Evolutionary conservation across 2,888 invertebrate species (phyloP), one percentile per base, ranked within the genome.

Genomic region (Leptopilina myrica): DNA sequence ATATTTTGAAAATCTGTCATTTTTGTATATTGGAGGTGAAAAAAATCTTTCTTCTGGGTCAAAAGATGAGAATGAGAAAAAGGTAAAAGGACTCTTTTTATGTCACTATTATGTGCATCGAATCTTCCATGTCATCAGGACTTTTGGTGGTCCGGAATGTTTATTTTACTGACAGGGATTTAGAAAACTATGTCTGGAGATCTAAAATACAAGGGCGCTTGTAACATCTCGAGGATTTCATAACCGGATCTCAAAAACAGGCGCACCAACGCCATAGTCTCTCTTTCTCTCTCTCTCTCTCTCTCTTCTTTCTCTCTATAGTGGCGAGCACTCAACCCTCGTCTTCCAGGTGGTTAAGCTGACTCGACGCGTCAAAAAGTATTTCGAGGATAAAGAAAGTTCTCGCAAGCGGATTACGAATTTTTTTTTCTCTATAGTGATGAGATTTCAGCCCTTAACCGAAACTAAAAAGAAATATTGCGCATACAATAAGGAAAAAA

Each of bases 381-480:
- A 79, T 85, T 82, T 78, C 59, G 69, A 11, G 73, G 82, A 78
- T 80, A 77, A 81, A 82, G 75, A 75, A 75, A 80, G 80, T 82
- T 79, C 77, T 69, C 73, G 15, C 80, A 85, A 84, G 85, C 81
- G 84, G 86, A 86, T 86, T 86, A 86, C 53, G 40, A 78, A 69
- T 79, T 83, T 83, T 83, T 79, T 79, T 33, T 33, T 33, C 33
- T 33, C 33, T 33, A 33, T 65, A 64, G 64, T 78, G 76, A 76
- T 66, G 82, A 82, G 82, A 80, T 81, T 78, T 78, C 64, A 64
- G 64, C 43, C 76, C 64, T 79, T 76, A 76, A 73, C 33, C 73
- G 56, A 53, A 73, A 73, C 33, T 26, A 67, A 69, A 69, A 69
- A 20, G 49, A 69, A 53, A 69, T 53, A 69, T 26, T 26, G 40